Percentiles rank a stretch among this genome's conserved stretches.
Conservation (phyloP, 2,797 vertebrate genomes). For the Peromyscus eremicus region DNA sequence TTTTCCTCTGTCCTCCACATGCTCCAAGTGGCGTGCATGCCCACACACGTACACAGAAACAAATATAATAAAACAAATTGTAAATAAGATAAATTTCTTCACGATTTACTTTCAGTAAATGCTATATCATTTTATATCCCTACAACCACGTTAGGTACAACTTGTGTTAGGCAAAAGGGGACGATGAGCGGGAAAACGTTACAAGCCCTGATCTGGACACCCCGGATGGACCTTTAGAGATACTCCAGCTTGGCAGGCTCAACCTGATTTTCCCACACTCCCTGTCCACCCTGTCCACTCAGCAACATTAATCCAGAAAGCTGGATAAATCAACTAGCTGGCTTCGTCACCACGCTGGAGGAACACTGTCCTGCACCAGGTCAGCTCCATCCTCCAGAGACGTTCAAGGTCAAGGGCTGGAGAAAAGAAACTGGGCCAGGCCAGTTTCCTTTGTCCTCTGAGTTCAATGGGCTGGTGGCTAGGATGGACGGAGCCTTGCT, state of each 20-base stretch:
- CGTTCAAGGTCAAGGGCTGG: slow-evolving; percentile 58
- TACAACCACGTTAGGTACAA: neutral
- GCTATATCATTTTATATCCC: neutral
- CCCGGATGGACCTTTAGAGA: neutral
- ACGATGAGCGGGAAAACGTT: neutral
- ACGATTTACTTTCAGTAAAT: neutral
- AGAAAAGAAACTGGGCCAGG: slow-evolving; percentile 66
- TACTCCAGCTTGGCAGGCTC: neutral
- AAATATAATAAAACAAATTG: neutral
- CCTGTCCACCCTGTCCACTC: neutral
- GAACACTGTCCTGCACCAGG: neutral
- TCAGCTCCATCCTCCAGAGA: slow-evolving; percentile 34
- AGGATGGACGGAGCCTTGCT: slow-evolving; percentile 5
- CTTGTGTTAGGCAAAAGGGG: neutral
- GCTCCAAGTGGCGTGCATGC: no score
- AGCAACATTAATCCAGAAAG: neutral
- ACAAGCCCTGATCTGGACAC: neutral
- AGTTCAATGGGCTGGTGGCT: slow-evolving; percentile 24
- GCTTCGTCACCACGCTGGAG: neutral
- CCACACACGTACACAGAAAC: neutral
- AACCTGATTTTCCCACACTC: neutral
- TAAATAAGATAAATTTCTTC: neutral
- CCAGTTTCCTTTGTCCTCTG: slow-evolving; percentile 69
- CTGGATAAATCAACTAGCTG: neutral
- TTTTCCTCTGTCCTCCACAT: neutral